Conservation (phyloP, 2,888 invertebrate species). For the Panzeria rudis region DNA sequence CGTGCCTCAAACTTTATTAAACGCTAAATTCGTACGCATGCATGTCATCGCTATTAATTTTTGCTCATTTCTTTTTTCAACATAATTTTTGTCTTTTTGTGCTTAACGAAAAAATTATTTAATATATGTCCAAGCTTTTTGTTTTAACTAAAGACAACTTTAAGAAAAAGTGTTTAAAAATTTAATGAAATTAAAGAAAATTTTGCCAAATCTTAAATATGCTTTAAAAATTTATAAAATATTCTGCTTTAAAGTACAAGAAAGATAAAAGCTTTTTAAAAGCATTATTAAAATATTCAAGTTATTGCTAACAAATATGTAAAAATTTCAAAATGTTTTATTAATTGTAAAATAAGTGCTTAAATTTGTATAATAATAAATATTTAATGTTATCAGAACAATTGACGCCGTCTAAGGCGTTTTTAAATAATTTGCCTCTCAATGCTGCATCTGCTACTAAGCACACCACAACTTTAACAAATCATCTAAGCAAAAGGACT, state of each 20-base stretch:
- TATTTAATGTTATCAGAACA: conserved; percentile 83
- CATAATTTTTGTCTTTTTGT: conserved; percentile 3
- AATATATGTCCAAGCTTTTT: background rate
- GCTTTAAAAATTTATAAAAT: background rate
- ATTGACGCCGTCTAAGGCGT: conserved; percentile 82
- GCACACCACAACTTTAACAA: conserved; percentile 31
- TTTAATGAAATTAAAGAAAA: background rate
- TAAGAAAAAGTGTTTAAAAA: background rate
- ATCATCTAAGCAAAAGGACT: conserved; percentile 53
- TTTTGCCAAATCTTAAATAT: background rate
- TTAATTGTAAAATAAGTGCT: conserved; percentile 18
- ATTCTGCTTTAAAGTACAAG: background rate
- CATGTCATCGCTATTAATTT: conserved; percentile 34
- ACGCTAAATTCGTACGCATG: conserved; percentile 22
- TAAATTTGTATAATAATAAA: conserved; percentile 2
- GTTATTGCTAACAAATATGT: background rate
- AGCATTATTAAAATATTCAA: background rate
- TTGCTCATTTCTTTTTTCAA: conserved; percentile 16
- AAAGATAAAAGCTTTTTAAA: background rate
- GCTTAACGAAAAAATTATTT: background rate
- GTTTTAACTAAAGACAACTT: background rate
- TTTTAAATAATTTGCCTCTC: conserved; percentile 65
- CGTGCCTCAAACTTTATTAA: background rate
- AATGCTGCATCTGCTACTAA: conserved; percentile 32
- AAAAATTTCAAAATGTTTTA: background rate